phyloP scores from a whole-genome alignment of 2,888 invertebrate genomes.

The Athalia cordata region DNA sequence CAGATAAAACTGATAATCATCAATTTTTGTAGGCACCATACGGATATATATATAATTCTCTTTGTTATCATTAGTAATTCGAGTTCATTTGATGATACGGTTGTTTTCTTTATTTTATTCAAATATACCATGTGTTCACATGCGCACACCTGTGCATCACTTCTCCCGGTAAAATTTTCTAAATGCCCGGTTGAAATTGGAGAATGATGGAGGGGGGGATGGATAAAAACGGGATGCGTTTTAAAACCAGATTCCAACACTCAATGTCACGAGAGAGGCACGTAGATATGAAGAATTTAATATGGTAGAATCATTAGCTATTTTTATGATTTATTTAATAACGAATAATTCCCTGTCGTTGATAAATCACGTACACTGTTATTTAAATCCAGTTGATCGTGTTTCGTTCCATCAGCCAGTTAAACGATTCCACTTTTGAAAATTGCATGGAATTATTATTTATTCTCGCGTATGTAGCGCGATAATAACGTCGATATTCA shows the following conservation, averaged over 20 bases:
- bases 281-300: background rate
- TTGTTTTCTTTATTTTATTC: background rate
- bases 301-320: too few species aligned
- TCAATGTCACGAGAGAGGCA: background rate
- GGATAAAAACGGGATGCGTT: background rate
- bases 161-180: background rate
- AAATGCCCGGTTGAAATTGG: too few species aligned
- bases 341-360: background rate
- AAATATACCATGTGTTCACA: background rate
- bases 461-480: too few species aligned
- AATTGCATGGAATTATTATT: too few species aligned
- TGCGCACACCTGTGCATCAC: constrained; percentile 9
- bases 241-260: constrained; percentile 15
- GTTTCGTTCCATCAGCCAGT: too few species aligned
- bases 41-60: constrained; percentile 11
- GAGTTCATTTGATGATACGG: background rate
- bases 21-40: constrained; percentile 30
- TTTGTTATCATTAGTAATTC: background rate
- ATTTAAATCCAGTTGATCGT: too few species aligned
- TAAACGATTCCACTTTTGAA: too few species aligned
- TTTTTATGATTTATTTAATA: background rate
- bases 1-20: constrained; percentile 42
- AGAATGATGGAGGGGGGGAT: too few species aligned
- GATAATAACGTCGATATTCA: background rate
- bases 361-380: too few species aligned